Percentiles rank a stretch among this genome's conserved stretches.
These are phyloP conservation scores for Aethes cnicana DNA, from an alignment of 2,888 invertebrate genomes.

Conservation along the genomic window DNA sequence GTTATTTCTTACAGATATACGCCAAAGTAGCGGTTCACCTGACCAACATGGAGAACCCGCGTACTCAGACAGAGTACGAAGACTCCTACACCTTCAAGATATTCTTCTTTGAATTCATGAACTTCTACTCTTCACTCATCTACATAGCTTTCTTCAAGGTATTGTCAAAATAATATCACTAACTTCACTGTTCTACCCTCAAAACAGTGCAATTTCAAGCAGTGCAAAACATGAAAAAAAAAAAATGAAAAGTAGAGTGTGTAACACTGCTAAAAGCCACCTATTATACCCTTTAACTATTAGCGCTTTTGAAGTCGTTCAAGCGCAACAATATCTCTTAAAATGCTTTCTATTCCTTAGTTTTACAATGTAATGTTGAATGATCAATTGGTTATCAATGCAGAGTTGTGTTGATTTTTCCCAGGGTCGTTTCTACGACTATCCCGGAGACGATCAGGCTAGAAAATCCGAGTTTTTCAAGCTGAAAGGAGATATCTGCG, in stretches of 20 bases:
- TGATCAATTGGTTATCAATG: too few species aligned
- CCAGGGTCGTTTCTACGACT: constrained; percentile 93
- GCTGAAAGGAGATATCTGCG: constrained; percentile 93
- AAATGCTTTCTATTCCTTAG: too few species aligned
- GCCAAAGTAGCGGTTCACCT: constrained; percentile 91
- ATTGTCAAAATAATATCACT: not conserved
- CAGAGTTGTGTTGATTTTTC: not conserved
- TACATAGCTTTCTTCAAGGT: constrained; percentile 99
- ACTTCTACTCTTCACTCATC: constrained; percentile 98
- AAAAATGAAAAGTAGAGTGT: too few species aligned
- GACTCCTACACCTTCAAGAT: constrained; percentile 99
- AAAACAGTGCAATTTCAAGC: too few species aligned
- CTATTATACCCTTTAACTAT: too few species aligned
- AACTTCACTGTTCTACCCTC: too few species aligned
- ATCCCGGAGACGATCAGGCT: constrained; percentile 91
- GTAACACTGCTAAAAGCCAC: too few species aligned
- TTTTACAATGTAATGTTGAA: too few species aligned
- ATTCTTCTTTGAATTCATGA: constrained; percentile 99
- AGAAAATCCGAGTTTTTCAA: constrained; percentile 88
- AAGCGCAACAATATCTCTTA: too few species aligned
- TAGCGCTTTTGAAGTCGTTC: too few species aligned
- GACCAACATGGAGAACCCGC: constrained; percentile 95
- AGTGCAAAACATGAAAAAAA: too few species aligned
- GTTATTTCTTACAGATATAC: constrained; percentile 84
- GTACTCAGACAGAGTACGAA: constrained; percentile 98